phyloP scores from a whole-genome alignment of 2,888 invertebrate species.

The Tethea ocularis region DNA sequence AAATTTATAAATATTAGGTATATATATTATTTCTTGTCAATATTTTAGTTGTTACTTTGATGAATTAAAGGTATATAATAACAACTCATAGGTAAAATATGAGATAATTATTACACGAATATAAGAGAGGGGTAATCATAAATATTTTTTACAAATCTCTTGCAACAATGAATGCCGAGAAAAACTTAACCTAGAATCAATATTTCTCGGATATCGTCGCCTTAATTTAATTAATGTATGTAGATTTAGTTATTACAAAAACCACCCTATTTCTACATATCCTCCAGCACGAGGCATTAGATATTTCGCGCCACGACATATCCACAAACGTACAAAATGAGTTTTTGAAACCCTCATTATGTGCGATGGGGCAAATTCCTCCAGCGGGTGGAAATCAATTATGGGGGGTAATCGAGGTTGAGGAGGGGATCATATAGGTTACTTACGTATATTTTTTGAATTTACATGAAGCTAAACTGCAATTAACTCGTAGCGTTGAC shows the following conservation, averaged over 20 bases:
- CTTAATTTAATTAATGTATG: too few species aligned
- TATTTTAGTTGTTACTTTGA: too few species aligned
- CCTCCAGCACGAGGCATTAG: background rate
- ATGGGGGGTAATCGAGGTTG: conserved; percentile 34
- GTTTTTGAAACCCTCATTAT: conserved; percentile 55
- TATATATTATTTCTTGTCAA: too few species aligned
- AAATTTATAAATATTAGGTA: too few species aligned
- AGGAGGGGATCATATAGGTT: background rate
- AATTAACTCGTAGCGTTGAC: background rate
- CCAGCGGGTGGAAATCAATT: conserved; percentile 59
- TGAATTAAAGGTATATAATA: too few species aligned
- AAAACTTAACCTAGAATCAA: too few species aligned
- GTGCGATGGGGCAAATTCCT: conserved; percentile 51
- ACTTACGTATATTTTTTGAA: conserved; percentile 8
- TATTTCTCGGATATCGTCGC: too few species aligned
- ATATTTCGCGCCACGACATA: background rate
- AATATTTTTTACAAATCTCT: too few species aligned
- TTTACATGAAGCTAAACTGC: background rate
- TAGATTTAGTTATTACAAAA: background rate
- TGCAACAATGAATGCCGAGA: too few species aligned
- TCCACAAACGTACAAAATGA: conserved; percentile 47
- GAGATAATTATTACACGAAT: too few species aligned
- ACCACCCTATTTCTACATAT: background rate
- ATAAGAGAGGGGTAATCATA: too few species aligned
- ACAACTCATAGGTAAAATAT: too few species aligned